These are phyloP conservation scores for Benitochromis conjunctus DNA, from an alignment of 2,113 vertebrate species.

Conservation along the genomic window DNA sequence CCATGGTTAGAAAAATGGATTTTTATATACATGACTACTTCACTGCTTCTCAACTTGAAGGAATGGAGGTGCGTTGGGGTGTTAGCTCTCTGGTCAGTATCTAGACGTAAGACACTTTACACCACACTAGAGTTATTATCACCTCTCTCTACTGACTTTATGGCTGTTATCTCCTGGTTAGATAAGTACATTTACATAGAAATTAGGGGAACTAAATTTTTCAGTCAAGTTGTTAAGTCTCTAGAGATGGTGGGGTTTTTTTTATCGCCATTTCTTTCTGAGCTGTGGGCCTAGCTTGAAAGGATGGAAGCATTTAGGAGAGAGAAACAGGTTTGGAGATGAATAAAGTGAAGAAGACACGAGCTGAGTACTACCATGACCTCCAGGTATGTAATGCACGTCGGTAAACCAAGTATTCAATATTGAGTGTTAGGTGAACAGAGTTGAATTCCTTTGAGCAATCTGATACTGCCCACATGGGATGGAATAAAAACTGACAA, in stretches of 20 bases:
- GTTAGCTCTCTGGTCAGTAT: not conserved
- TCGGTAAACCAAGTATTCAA: not conserved
- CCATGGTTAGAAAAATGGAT: not conserved
- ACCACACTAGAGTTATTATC: not conserved
- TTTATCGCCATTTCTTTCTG: not conserved
- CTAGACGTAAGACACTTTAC: not conserved
- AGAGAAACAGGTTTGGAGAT: not conserved
- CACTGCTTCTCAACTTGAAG: fast-evolving
- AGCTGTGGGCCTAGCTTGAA: not conserved
- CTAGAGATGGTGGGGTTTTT: not conserved
- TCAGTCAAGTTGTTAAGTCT: not conserved
- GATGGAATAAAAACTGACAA: not conserved
- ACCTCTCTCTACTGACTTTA: not conserved
- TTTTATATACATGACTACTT: not conserved
- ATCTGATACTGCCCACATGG: not conserved
- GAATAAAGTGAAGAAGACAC: not conserved
- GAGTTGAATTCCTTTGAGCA: not conserved
- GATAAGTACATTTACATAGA: not conserved
- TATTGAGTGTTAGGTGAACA: not conserved
- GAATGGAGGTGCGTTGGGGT: not conserved
- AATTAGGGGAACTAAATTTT: not conserved
- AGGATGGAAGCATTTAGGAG: not conserved
- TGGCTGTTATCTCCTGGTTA: not conserved
- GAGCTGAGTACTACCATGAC: not conserved
- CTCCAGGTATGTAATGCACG: not conserved